phyloP scores from a whole-genome alignment of 2,888 invertebrate genomes.

The Melieria crassipennis region DNA sequence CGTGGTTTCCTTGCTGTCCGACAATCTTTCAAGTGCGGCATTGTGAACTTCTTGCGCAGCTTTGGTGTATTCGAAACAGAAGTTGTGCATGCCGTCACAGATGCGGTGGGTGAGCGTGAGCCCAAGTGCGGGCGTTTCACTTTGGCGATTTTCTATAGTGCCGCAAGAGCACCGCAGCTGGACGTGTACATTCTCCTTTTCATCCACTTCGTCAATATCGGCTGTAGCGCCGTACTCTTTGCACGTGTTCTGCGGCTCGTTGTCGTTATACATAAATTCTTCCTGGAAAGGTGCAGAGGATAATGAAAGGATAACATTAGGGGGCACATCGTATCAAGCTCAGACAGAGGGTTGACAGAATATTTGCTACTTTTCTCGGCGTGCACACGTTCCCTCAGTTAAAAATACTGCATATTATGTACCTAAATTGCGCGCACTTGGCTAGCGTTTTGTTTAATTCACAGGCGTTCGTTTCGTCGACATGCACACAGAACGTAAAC shows the following conservation, averaged over 20 bases:
- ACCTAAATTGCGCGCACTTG: too few species aligned
- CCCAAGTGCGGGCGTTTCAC: background rate
- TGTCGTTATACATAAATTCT: constrained; percentile 34
- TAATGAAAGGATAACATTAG: constrained; percentile 41
- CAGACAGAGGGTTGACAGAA: background rate
- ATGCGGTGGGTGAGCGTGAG: constrained; percentile 1
- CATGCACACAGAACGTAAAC: background rate
- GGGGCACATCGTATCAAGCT: constrained; percentile 29
- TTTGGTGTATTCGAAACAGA: too few species aligned
- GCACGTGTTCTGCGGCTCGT: background rate
- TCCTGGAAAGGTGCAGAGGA: constrained; percentile 41
- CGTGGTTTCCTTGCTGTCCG: too few species aligned
- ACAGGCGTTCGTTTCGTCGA: background rate
- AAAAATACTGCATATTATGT: too few species aligned
- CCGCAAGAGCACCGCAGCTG: background rate
- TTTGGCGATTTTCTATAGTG: background rate
- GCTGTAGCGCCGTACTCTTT: background rate
- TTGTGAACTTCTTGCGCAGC: too few species aligned
- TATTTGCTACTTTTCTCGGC: too few species aligned
- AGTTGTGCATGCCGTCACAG: too few species aligned
- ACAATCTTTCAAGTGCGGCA: too few species aligned
- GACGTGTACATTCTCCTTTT: constrained; percentile 24
- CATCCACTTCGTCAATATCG: constrained; percentile 10
- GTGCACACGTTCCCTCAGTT: too few species aligned
- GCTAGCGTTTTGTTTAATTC: background rate